Conservation (phyloP, 1,140 invertebrate genomes). For the Sinonovacula constricta region DNA sequence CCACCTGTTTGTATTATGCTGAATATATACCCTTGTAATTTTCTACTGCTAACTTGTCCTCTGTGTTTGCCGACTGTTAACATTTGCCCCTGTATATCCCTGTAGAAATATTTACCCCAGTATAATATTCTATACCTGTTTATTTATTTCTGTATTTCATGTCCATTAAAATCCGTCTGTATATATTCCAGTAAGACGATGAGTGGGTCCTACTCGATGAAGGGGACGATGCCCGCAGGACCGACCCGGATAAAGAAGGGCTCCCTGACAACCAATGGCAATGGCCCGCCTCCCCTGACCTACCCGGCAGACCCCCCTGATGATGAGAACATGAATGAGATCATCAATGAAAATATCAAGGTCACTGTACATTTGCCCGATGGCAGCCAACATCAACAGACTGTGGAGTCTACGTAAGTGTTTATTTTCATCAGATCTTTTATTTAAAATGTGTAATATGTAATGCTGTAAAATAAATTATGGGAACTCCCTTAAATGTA, state of each 20-base stretch:
- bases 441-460: too few relatives aligned
- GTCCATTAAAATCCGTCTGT: too few relatives aligned
- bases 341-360: conserved; percentile 87
- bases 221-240: conserved; percentile 18
- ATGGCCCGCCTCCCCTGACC: conserved; percentile 56
- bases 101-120: too few relatives aligned
- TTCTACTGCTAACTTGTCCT: too few relatives aligned
- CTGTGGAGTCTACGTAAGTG: conserved; percentile 85
- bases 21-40: too few relatives aligned
- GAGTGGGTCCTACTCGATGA: conserved; percentile 53
- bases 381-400: conserved; percentile 83
- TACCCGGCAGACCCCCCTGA: conserved; percentile 66
- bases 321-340: conserved; percentile 81
- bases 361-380: conserved; percentile 85
- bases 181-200: conserved; percentile 51
- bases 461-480: background rate
- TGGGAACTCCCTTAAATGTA: background rate
- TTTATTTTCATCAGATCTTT: too few relatives aligned
- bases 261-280: conserved; percentile 59
- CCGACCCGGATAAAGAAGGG: conserved; percentile 29
- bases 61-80: too few relatives aligned
- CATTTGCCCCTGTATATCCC: too few relatives aligned
- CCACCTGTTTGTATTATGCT: too few relatives aligned
- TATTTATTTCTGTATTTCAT: too few relatives aligned
- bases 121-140: too few relatives aligned